Evolutionary conservation across 1,140 invertebrate genomes (phyloP).

Genomic region (Vanessa tameamea): DNA sequence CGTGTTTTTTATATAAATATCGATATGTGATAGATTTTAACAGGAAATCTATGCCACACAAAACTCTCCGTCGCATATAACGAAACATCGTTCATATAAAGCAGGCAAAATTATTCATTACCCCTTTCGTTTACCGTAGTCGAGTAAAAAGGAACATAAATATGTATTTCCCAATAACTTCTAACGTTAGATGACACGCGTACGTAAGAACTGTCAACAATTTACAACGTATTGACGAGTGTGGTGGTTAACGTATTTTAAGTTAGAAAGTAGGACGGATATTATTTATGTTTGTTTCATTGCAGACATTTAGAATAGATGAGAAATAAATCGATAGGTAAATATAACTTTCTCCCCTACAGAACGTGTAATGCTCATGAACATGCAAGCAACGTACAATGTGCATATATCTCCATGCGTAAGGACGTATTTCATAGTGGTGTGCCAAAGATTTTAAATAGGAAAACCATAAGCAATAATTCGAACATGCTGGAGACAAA

Average conservation of each 20-base stretch:
- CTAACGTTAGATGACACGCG: conserved; percentile 11
- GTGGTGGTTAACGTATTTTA: conserved; percentile 27
- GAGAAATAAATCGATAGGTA: conserved; percentile 41
- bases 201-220: conserved; percentile 21
- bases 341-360: conserved; percentile 38
- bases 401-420: background rate
- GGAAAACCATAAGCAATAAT: too few relatives aligned
- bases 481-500: too few relatives aligned
- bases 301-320: conserved; percentile 41
- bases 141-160: conserved; percentile 6
- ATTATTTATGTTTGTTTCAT: conserved; percentile 36
- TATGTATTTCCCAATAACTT: background rate
- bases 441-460: too few relatives aligned
- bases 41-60: too few relatives aligned
- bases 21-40: too few relatives aligned
- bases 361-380: conserved; percentile 22
- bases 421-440: too few relatives aligned
- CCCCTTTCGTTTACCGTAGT: background rate
- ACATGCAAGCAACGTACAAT: conserved; percentile 5
- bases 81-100: too few relatives aligned
- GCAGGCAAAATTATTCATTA: background rate
- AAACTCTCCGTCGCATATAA: too few relatives aligned
- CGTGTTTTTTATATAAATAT: too few relatives aligned
- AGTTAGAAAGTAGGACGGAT: conserved; percentile 30
- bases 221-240: conserved; percentile 24